Evolutionary conservation across 1,140 invertebrate species (phyloP).

Genomic region (Bombus confusus): DNA sequence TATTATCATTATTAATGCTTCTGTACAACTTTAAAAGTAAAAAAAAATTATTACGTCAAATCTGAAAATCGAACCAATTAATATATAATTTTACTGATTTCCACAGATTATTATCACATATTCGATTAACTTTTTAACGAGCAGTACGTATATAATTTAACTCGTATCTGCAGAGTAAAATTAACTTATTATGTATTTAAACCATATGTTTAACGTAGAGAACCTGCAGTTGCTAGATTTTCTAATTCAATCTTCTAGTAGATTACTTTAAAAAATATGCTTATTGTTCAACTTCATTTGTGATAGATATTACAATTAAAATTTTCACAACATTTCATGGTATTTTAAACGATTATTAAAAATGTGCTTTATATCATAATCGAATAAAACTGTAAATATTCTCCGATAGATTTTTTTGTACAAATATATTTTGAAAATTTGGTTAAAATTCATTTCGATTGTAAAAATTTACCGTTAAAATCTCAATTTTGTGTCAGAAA

Average conservation of each 20-base stretch:
- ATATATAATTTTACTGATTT: neutral
- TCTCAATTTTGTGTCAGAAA: neutral
- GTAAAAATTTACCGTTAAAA: slow-evolving; percentile 6
- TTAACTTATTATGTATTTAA: neutral
- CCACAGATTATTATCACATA: neutral
- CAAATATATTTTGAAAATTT: slow-evolving; percentile 22
- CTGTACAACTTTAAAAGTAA: neutral
- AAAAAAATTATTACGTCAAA: slow-evolving; percentile 5
- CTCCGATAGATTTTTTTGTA: slow-evolving; percentile 2
- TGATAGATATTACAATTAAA: neutral
- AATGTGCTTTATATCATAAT: slow-evolving; percentile 11
- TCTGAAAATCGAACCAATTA: neutral
- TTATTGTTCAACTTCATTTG: neutral
- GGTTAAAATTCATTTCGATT: slow-evolving; percentile 17
- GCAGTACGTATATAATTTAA: neutral
- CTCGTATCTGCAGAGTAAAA: neutral
- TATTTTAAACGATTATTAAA: neutral
- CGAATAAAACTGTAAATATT: slow-evolving; percentile 15
- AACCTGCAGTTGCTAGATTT: slow-evolving; percentile 36
- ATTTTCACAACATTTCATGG: neutral
- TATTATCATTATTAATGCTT: neutral
- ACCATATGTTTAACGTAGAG: slow-evolving; percentile 42
- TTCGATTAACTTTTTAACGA: neutral
- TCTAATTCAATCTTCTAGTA: slow-evolving; percentile 9
- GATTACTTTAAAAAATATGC: neutral